phyloP scores from a whole-genome alignment of 2,113 vertebrate genomes.

The Rhegmatorhina hoffmannsi region DNA sequence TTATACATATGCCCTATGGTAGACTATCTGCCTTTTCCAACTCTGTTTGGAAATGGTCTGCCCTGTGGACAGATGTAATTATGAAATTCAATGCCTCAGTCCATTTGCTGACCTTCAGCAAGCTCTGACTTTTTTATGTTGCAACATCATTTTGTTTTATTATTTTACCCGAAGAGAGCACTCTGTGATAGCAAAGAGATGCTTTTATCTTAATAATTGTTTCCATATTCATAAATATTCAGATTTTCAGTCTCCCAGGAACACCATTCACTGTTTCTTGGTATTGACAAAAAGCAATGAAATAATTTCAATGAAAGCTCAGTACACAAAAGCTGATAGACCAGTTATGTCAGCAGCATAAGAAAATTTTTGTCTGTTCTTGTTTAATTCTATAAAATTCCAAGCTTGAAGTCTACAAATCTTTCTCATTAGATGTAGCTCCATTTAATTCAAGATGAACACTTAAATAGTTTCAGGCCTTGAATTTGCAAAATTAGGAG shows the following conservation, averaged over 20 bases:
- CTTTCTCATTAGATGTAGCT: not conserved
- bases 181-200: conserved; percentile 34
- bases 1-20: not conserved
- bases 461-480: not conserved
- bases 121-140: conserved; percentile 33
- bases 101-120: conserved; percentile 47
- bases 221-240: conserved; percentile 53
- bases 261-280: not conserved
- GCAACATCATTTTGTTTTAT: conserved; percentile 43
- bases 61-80: conserved; percentile 23
- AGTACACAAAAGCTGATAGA: not conserved
- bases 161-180: conserved; percentile 33
- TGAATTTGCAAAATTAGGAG: not conserved
- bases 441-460: not conserved
- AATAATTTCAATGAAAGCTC: not conserved
- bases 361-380: not conserved
- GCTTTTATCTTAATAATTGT: conserved; percentile 46
- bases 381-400: not conserved
- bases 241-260: conserved; percentile 13
- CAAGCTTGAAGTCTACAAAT: not conserved
- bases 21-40: not conserved
- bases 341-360: not conserved
- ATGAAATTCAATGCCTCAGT: conserved; percentile 27
- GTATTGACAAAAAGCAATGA: not conserved
- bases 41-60: not conserved